A percentile compares a stretch with the other conserved stretches of the same genome.
Conservation (phyloP, 2,888 invertebrate genomes). For the Drosophila setosimentum region DNA sequence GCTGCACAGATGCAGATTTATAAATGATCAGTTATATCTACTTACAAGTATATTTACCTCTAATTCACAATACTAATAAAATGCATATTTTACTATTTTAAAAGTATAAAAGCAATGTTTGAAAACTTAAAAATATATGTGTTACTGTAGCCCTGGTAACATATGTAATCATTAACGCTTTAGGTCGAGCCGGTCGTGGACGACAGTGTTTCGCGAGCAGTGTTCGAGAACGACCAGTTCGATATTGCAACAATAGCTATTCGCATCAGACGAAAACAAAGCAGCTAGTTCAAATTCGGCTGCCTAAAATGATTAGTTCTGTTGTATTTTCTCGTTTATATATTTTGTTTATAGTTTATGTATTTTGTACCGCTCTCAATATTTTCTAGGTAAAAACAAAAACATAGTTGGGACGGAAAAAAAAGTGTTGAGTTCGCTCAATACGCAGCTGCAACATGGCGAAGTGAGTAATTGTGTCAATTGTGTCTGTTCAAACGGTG, state of each 20-base stretch:
- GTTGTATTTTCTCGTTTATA: neutral
- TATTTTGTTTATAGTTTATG: neutral
- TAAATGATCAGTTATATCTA: neutral
- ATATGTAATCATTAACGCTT: neutral
- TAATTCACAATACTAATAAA: neutral
- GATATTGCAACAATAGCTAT: neutral
- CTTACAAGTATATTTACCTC: neutral
- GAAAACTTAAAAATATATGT: too few relatives aligned
- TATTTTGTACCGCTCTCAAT: conserved; percentile 33
- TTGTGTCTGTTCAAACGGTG: neutral
- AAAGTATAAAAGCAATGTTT: neutral
- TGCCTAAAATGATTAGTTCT: conserved; percentile 18
- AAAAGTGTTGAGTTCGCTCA: conserved; percentile 10
- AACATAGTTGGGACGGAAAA: conserved; percentile 2
- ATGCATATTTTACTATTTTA: neutral
- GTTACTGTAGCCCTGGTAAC: conserved; percentile 29
- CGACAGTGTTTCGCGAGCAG: conserved; percentile 15
- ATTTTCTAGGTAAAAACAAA: conserved; percentile 41
- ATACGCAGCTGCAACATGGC: conserved; percentile 40
- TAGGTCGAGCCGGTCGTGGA: neutral
- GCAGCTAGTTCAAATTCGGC: conserved; percentile 45
- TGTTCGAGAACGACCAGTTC: conserved; percentile 4
- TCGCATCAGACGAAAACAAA: conserved; percentile 16
- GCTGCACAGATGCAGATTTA: neutral
- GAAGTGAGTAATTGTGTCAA: conserved; percentile 35